phyloP scores from a whole-genome alignment of 2,113 vertebrate species.

The Leiothrix lutea region DNA sequence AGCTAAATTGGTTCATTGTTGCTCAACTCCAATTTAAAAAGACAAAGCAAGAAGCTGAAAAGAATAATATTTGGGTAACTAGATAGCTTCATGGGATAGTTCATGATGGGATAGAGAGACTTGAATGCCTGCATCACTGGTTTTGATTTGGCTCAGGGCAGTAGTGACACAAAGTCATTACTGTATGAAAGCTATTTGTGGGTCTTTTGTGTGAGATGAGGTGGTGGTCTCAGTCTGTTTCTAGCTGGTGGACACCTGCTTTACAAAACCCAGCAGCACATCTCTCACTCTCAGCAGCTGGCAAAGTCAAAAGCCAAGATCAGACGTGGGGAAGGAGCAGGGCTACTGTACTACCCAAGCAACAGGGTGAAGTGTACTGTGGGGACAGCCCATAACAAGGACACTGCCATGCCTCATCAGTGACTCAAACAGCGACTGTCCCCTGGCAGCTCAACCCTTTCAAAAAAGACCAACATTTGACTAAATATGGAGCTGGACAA shows the following conservation, averaged over 20 bases:
- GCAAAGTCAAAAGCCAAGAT: background rate
- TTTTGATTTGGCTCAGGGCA: conserved; percentile 60
- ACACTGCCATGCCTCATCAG: background rate
- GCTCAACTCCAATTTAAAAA: conserved; percentile 67
- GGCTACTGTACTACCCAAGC: background rate
- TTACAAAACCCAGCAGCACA: background rate
- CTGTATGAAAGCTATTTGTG: background rate
- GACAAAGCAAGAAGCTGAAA: conserved; percentile 51
- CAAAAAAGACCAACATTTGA: background rate
- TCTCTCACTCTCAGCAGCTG: background rate
- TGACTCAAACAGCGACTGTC: background rate
- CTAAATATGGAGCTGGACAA: background rate
- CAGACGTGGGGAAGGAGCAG: background rate
- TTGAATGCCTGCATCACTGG: conserved; percentile 33
- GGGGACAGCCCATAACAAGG: background rate
- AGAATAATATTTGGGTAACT: conserved; percentile 13
- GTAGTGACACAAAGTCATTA: conserved; percentile 24
- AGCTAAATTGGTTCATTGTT: conserved; percentile 64
- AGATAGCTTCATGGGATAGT: conserved; percentile 21
- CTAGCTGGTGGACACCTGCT: background rate
- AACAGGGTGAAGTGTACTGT: background rate
- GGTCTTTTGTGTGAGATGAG: background rate
- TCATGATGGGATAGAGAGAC: conserved; percentile 20
- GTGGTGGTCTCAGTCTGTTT: background rate
- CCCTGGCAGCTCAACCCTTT: background rate